Evolutionary conservation across 2,113 vertebrate genomes (phyloP), one percentile per base, ranked within the genome.

Genomic region (Glaucomys volans): DNA sequence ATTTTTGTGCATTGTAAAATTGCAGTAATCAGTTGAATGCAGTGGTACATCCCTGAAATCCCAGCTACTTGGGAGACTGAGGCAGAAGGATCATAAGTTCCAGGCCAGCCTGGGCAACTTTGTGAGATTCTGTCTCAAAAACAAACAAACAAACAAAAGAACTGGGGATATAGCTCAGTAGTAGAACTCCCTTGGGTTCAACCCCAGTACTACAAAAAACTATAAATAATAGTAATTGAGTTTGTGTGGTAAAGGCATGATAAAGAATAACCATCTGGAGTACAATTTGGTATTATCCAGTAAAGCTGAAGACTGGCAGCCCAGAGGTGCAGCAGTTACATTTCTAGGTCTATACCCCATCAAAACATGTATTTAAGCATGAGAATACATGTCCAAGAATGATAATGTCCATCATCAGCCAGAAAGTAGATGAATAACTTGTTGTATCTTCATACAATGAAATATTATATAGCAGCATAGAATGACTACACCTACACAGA

Each of bases 381-480:
- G 20, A 71, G 28, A 13, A 44, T 75, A 62, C 44, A 42, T 69
- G 7, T 64, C 80, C 8, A 47, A 82, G 32, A 85, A 52, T 64
- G 47, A 62, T 40, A 32, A 4, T 92, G 75, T 76, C 26, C 17
- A 30, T 82, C 17, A 30, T 82, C 89, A 82, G 32, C 28, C 54
- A 87, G 67, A 89, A n/a, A 81, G 57, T 71, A n/a, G 67, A 71
- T 92, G 42, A 84, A 80, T 90, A 66, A 76, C 72, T 57, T 66
- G n/a, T 89, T 26, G 1, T 66, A 18, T 50, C 44, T 67, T 90
- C 69, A 54, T 50, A 12, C 1, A 82, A 0, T 66, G 50, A 85
- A 89, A 66, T 92, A 12, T 32, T 76, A 52, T 10, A 6, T 37
- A 72, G 42, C 52, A 77, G 82, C 72, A 28, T 1, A 2, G 75